Evolutionary conservation across 1,140 invertebrate genomes (phyloP).

Genomic region (Dinoponera quadriceps): DNA sequence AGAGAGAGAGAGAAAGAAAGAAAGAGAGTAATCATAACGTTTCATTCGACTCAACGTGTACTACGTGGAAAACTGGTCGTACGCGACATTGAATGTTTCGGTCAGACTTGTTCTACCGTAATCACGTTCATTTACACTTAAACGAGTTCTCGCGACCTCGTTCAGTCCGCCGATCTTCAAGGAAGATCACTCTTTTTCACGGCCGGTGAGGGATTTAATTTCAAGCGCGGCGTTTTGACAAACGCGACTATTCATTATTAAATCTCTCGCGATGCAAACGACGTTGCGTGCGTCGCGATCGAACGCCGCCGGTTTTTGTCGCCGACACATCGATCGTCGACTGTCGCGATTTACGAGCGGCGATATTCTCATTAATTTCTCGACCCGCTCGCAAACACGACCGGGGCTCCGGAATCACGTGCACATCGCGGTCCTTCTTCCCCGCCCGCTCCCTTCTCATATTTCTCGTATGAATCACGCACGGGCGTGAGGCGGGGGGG

Average conservation of each 20-base stretch:
- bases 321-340: conserved; percentile 42
- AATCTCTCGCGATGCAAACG: conserved; percentile 29
- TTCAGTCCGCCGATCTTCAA: not conserved
- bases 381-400: conserved; percentile 29
- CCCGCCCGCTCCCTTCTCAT: conserved; percentile 43
- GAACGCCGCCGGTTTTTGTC: conserved; percentile 25
- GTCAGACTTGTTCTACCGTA: not conserved
- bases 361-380: conserved; percentile 43
- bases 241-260: conserved; percentile 16
- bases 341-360: conserved; percentile 45
- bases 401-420: conserved; percentile 8
- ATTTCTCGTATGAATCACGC: conserved; percentile 64
- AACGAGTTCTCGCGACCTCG: conserved; percentile 25
- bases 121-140: conserved; percentile 39
- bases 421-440: conserved; percentile 22
- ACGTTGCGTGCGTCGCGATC: conserved; percentile 19
- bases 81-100: conserved; percentile 2
- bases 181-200: conserved; percentile 13
- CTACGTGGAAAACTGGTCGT: not conserved
- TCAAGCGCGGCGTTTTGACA: conserved; percentile 30
- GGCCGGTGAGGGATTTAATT: conserved; percentile 15
- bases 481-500: conserved; percentile 24
- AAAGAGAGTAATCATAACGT: not conserved
- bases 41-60: conserved; percentile 13
- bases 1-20: too few species aligned